phyloP scores from a whole-genome alignment of 1,140 invertebrate species.

The Samia ricini region DNA sequence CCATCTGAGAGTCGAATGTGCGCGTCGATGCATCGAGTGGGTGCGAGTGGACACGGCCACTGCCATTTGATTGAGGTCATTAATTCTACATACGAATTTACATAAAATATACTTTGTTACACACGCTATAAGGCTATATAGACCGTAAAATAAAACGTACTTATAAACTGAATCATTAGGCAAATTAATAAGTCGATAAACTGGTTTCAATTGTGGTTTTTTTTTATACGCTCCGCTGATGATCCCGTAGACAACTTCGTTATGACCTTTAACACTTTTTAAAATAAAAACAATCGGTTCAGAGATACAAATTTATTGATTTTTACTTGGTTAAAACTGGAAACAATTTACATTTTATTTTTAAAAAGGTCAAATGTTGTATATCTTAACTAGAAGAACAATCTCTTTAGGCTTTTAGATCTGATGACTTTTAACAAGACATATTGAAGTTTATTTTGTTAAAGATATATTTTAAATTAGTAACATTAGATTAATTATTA shows the following conservation, averaged over 20 bases:
- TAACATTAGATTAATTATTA: too few species aligned
- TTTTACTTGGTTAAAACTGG: not conserved
- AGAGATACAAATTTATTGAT: not conserved
- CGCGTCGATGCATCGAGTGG: slow-evolving; percentile 18
- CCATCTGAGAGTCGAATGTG: not conserved
- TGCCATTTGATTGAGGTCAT: slow-evolving; percentile 27
- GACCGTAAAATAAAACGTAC: not conserved
- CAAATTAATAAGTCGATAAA: not conserved
- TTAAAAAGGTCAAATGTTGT: slow-evolving; percentile 16
- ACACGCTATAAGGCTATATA: not conserved
- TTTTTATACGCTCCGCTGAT: not conserved
- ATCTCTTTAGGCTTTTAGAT: too few species aligned
- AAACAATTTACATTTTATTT: not conserved
- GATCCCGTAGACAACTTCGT: not conserved
- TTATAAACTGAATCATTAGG: not conserved
- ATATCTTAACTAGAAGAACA: too few species aligned
- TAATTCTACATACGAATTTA: not conserved
- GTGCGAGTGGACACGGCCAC: slow-evolving; percentile 19
- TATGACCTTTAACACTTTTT: not conserved
- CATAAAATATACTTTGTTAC: not conserved
- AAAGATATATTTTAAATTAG: too few species aligned
- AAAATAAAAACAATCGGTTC: not conserved
- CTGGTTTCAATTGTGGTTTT: not conserved
- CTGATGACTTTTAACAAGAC: too few species aligned
- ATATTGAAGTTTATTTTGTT: too few species aligned